A percentile compares a stretch with the other conserved stretches of the same genome.
Evolutionary conservation across 2,888 invertebrate genomes (phyloP).

Genomic region (Amphipyra berbera): DNA sequence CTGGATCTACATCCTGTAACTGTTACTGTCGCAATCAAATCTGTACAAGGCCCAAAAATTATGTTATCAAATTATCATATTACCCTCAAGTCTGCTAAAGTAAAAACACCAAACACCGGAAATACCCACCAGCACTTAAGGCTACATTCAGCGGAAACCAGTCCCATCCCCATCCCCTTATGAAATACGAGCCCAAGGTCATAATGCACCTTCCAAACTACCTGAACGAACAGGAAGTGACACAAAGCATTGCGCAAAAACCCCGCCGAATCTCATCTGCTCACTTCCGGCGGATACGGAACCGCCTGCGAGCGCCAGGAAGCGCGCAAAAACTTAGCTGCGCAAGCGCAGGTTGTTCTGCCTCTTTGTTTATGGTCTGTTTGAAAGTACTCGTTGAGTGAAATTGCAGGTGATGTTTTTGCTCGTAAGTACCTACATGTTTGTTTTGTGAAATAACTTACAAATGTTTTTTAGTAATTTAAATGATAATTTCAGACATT

Average conservation of each 20-base stretch:
- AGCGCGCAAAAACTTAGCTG: slow-evolving; percentile 59
- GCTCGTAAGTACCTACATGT: slow-evolving; percentile 25
- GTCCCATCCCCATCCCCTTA: slow-evolving; percentile 66
- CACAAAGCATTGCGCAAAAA: slow-evolving; percentile 78
- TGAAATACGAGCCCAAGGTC: slow-evolving; percentile 83
- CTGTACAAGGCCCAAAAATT: neutral
- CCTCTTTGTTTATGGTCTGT: slow-evolving; percentile 52
- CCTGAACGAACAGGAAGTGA: slow-evolving; percentile 76
- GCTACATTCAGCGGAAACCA: slow-evolving; percentile 60
- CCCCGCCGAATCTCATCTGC: slow-evolving; percentile 79
- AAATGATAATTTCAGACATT: slow-evolving; percentile 32
- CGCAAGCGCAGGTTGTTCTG: slow-evolving; percentile 73
- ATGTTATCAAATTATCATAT: neutral
- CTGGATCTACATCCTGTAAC: too few relatives aligned
- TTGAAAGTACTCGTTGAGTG: slow-evolving; percentile 51
- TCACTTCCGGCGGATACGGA: slow-evolving; percentile 84
- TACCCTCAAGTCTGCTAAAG: slow-evolving; percentile 13
- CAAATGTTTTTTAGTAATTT: slow-evolving; percentile 33
- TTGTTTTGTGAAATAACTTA: slow-evolving; percentile 41
- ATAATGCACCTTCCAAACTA: slow-evolving; percentile 83
- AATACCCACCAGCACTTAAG: slow-evolving; percentile 38
- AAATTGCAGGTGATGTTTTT: slow-evolving; percentile 56
- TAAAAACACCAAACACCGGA: slow-evolving; percentile 40
- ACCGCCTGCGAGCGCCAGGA: slow-evolving; percentile 75
- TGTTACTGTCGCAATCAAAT: neutral